Percentiles rank a stretch among this genome's conserved stretches.
phyloP scores from a whole-genome alignment of 35 echinoderm and acorn worm genomes.

The Ptychodera flava region DNA sequence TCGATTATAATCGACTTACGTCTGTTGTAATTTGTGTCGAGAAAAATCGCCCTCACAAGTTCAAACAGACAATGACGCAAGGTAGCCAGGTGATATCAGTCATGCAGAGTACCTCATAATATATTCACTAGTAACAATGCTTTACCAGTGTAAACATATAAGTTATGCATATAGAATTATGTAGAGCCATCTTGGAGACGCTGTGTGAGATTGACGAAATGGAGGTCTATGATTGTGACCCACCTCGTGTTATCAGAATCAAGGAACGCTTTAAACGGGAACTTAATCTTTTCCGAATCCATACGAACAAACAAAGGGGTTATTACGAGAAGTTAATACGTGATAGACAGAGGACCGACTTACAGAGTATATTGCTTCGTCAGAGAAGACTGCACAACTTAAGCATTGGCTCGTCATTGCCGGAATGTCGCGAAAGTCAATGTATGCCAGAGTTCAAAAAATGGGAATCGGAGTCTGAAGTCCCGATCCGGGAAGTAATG shows the following conservation, averaged over 20 bases:
- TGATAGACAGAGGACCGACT: background rate
- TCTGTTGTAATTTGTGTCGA: too few species aligned
- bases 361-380: background rate
- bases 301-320: background rate
- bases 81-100: too few species aligned
- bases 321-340: background rate
- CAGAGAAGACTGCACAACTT: background rate
- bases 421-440: background rate
- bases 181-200: too few species aligned
- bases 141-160: too few species aligned
- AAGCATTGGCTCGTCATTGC: background rate
- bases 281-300: background rate
- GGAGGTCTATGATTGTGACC: background rate
- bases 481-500: too few species aligned
- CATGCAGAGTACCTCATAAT: too few species aligned
- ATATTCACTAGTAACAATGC: too few species aligned
- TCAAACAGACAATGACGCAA: too few species aligned
- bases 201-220: too few species aligned
- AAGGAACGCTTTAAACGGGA: background rate
- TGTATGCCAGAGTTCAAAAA: background rate
- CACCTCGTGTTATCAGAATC: background rate
- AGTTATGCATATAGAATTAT: too few species aligned
- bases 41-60: too few species aligned
- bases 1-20: too few species aligned
- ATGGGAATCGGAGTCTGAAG: background rate